Conservation (phyloP, 1,140 invertebrate species). For the Rhopalosiphum padi region DNA sequence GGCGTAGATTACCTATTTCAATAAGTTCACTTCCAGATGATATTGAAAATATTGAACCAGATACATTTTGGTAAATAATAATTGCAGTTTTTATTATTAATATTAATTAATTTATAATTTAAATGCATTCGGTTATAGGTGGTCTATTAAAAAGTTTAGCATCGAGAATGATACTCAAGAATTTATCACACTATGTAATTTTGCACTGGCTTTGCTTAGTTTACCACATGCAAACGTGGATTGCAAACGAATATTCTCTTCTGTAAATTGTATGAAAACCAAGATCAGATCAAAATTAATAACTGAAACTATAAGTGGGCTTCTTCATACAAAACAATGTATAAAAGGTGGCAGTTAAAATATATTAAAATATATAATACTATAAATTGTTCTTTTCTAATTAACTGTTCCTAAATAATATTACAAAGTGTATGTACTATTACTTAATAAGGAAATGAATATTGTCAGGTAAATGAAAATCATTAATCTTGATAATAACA, state of each 20-base stretch:
- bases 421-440: too few relatives aligned
- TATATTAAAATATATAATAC: too few relatives aligned
- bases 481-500: too few relatives aligned
- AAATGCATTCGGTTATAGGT: not conserved
- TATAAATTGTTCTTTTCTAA: too few relatives aligned
- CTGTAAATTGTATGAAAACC: not conserved
- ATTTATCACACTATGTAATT: not conserved
- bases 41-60: not conserved
- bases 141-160: not conserved
- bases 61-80: not conserved
- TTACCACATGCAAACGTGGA: not conserved
- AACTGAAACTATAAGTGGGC: not conserved
- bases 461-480: too few relatives aligned
- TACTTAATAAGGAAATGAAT: too few relatives aligned
- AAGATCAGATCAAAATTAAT: not conserved
- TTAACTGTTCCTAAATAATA: too few relatives aligned
- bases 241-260: not conserved
- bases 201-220: not conserved
- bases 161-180: not conserved
- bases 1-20: not conserved
- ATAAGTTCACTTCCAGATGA: not conserved
- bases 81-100: not conserved
- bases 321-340: not conserved
- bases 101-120: not conserved
- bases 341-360: conserved; percentile 36